A percentile compares a stretch with the other conserved stretches of the same genome.
Evolutionary conservation across 92 coral and sea anemone species (phyloP).

Genomic region (Parazoanthus darwini): DNA sequence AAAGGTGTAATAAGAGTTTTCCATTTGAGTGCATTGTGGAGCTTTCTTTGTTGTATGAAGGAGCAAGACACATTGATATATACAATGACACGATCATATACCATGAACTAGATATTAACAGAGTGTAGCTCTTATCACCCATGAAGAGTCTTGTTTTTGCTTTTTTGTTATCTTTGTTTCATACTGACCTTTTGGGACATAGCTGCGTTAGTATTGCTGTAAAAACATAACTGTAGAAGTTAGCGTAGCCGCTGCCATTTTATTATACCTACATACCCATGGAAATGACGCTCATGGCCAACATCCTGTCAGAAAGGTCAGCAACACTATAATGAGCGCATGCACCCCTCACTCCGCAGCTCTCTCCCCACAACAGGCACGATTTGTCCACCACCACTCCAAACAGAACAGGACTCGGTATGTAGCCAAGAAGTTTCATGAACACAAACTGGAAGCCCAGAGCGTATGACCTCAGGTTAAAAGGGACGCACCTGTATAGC

Average conservation of each 20-base stretch:
- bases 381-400: constrained; percentile 62
- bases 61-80: too few relatives aligned
- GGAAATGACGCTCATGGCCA: constrained; percentile 3
- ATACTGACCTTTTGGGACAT: background rate
- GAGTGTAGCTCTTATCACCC: too few relatives aligned
- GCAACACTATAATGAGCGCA: constrained; percentile 44
- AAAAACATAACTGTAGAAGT: background rate
- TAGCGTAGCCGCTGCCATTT: background rate
- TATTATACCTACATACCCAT: constrained; percentile 4
- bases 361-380: constrained; percentile 56
- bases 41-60: too few relatives aligned
- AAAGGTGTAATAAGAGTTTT: too few relatives aligned
- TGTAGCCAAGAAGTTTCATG: constrained; percentile 53
- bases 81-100: too few relatives aligned
- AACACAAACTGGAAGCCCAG: constrained; percentile 57
- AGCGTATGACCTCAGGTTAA: constrained; percentile 60
- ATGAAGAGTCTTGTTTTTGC: too few relatives aligned
- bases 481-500: constrained; percentile 50
- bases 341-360: constrained; percentile 53
- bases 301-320: constrained; percentile 21
- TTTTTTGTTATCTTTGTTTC: too few relatives aligned
- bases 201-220: background rate
- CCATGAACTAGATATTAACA: too few relatives aligned
- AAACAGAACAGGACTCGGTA: constrained; percentile 63
- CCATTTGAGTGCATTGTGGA: too few relatives aligned